Percentiles rank a stretch among this genome's conserved stretches.
These are phyloP conservation scores for Phrynosoma blainvillii DNA, from an alignment of 2,113 vertebrate species.

Conservation along the genomic window DNA sequence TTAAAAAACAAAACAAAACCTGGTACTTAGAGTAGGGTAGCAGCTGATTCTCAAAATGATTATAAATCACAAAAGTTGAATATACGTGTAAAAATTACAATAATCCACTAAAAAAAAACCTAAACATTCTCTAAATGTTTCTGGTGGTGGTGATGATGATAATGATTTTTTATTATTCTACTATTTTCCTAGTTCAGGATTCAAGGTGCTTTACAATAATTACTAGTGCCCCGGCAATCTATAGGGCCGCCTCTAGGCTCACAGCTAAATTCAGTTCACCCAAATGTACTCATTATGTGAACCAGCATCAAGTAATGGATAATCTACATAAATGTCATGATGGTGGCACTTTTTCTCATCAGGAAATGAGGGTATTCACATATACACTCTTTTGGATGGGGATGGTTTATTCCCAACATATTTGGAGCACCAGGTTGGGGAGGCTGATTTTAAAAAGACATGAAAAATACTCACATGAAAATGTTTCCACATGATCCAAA, in stretches of 20 bases:
- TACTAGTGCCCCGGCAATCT: background rate
- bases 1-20: background rate
- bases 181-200: too few species aligned
- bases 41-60: background rate
- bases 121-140: background rate
- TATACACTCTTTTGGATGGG: background rate
- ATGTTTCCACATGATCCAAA: background rate
- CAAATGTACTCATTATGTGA: background rate
- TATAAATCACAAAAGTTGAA: background rate
- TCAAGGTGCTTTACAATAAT: background rate
- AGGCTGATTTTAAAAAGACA: background rate
- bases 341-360: background rate
- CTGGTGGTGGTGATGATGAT: background rate
- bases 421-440: background rate
- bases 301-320: too few species aligned
- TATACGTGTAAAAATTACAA: background rate
- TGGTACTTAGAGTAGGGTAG: background rate
- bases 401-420: background rate
- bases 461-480: background rate
- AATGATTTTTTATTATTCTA: too few species aligned
- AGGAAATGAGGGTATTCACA: background rate
- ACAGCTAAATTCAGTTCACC: background rate
- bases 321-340: background rate
- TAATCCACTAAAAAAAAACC: background rate
- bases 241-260: background rate